Percentiles rank a stretch among this genome's conserved stretches.
Conservation (phyloP, 2,888 invertebrate species). For the Tetanocera ferruginea region DNA sequence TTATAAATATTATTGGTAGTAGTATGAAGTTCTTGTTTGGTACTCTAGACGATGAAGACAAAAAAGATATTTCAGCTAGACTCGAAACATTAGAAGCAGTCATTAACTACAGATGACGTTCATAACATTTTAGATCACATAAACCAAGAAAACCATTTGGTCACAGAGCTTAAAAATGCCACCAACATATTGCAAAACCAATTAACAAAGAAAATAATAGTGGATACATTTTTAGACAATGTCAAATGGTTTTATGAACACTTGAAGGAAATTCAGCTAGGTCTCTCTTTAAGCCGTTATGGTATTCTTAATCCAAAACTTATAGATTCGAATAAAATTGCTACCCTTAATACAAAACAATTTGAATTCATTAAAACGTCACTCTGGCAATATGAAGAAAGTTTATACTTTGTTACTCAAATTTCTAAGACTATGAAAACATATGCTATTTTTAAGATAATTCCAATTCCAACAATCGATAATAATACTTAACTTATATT, state of each 20-base stretch:
- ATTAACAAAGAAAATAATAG: not conserved
- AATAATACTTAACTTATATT: not conserved
- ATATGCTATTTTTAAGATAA: not conserved
- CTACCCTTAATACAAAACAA: not conserved
- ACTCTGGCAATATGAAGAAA: not conserved
- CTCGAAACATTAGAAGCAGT: not conserved
- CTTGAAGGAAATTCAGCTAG: not conserved
- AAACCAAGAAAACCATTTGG: conserved; percentile 29
- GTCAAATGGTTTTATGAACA: not conserved
- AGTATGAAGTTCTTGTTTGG: not conserved
- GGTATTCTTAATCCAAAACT: conserved; percentile 10
- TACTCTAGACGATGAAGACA: not conserved
- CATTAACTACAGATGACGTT: not conserved
- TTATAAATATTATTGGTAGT: not conserved
- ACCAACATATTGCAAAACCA: conserved; percentile 30
- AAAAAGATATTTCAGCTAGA: not conserved
- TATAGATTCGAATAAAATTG: not conserved
- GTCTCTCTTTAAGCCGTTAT: not conserved
- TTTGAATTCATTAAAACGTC: not conserved
- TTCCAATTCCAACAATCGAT: not conserved
- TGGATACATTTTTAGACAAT: not conserved
- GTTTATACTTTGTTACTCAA: not conserved
- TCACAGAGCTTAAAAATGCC: conserved; percentile 29
- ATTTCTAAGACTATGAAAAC: not conserved
- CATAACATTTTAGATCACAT: not conserved